These are phyloP conservation scores for Poecilus cupreus DNA, from an alignment of 2,888 invertebrate genomes.

Conservation along the genomic window DNA sequence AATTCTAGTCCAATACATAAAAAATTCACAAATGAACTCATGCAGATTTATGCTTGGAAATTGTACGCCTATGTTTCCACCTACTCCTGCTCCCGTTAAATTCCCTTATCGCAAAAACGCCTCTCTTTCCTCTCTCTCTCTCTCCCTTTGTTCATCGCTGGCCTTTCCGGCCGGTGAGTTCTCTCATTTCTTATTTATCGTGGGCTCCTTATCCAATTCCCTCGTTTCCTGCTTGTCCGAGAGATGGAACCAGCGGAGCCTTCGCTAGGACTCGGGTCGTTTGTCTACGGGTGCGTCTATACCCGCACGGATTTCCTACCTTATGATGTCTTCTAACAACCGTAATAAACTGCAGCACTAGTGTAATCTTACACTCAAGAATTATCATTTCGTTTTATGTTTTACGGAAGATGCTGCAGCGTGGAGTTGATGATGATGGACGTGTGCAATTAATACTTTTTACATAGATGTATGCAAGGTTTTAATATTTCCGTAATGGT, in stretches of 20 bases:
- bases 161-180: conserved; percentile 57
- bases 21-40: conserved; percentile 23
- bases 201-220: conserved; percentile 56
- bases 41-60: conserved; percentile 2
- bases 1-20: neutral
- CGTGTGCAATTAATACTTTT: neutral
- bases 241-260: neutral
- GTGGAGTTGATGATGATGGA: conserved; percentile 8
- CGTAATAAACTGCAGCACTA: neutral
- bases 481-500: too few relatives aligned
- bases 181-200: conserved; percentile 64
- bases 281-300: conserved; percentile 32
- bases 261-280: neutral
- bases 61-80: conserved; percentile 22
- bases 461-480: too few relatives aligned
- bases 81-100: neutral
- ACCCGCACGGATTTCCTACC: conserved; percentile 31
- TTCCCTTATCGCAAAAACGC: conserved; percentile 36
- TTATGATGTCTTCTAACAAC: neutral
- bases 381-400: neutral
- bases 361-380: neutral
- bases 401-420: neutral
- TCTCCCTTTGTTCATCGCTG: conserved; percentile 49
- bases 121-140: conserved; percentile 49
- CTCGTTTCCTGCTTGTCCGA: conserved; percentile 51